Conservation (phyloP, 2,888 invertebrate species). For the Cremastobaeus sp. region DNA sequence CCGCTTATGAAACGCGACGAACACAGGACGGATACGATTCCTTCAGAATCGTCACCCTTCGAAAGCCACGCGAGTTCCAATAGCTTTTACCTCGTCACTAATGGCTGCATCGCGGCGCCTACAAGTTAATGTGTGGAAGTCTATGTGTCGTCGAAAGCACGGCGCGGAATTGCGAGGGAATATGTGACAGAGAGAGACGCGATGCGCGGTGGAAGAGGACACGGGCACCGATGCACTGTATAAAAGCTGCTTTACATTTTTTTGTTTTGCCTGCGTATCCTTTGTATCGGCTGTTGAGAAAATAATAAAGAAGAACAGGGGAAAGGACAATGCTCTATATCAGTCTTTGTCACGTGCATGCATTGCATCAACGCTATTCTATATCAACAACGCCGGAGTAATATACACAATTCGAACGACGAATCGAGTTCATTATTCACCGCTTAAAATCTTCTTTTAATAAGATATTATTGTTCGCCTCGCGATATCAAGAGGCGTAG, state of each 20-base stretch:
- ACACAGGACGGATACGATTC: slow-evolving; percentile 59
- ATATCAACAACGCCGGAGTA: slow-evolving; percentile 33
- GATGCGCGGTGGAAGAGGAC: slow-evolving; percentile 45
- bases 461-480: slow-evolving; percentile 36
- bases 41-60: slow-evolving; percentile 63
- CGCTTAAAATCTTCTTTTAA: slow-evolving; percentile 54
- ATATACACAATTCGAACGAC: slow-evolving; percentile 43
- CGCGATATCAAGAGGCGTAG: slow-evolving; percentile 10
- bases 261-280: slow-evolving; percentile 67
- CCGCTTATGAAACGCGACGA: slow-evolving; percentile 57
- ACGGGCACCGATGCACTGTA: slow-evolving; percentile 64
- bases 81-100: slow-evolving; percentile 74
- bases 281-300: slow-evolving; percentile 72
- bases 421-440: slow-evolving; percentile 51
- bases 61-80: slow-evolving; percentile 70
- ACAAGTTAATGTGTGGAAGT: slow-evolving; percentile 66
- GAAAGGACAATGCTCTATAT: slow-evolving; percentile 69
- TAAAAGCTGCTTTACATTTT: slow-evolving; percentile 68
- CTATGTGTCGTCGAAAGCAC: slow-evolving; percentile 54
- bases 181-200: slow-evolving; percentile 42
- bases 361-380: slow-evolving; percentile 52
- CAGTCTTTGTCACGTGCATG: slow-evolving; percentile 65
- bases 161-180: slow-evolving; percentile 38
- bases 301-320: slow-evolving; percentile 69
- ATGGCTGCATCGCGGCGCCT: slow-evolving; percentile 69